A percentile compares a stretch with the other conserved stretches of the same genome.
phyloP scores from a whole-genome alignment of 2,113 vertebrate genomes.

The Aldabrachelys gigantea region DNA sequence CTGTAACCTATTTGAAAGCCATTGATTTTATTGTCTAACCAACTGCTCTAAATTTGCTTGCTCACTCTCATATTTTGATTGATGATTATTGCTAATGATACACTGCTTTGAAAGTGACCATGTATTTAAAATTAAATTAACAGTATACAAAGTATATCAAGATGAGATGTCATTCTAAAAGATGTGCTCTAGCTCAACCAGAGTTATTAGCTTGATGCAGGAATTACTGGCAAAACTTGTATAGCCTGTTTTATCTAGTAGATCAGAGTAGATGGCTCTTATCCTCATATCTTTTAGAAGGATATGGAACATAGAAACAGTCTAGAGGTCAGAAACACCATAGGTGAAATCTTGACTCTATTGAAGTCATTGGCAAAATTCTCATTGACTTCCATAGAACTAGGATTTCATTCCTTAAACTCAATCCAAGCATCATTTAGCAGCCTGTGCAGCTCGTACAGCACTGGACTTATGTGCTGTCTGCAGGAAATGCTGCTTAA shows the following conservation, averaged over 20 bases:
- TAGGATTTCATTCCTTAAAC: accelerated
- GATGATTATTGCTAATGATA: not conserved
- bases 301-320: not conserved
- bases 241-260: not conserved
- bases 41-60: not conserved
- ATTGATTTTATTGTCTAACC: not conserved
- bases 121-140: not conserved
- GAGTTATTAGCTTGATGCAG: not conserved
- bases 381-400: not conserved
- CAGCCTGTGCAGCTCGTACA: not conserved
- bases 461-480: not conserved
- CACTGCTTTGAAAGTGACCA: not conserved
- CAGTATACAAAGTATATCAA: not conserved
- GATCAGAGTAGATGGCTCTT: not conserved
- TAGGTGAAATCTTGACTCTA: not conserved
- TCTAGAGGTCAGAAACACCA: not conserved
- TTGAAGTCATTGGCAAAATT: not conserved
- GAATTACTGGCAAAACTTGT: not conserved
- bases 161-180: not conserved
- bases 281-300: not conserved
- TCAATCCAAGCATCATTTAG: accelerated
- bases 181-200: not conserved
- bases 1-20: not conserved
- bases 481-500: accelerated
- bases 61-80: not conserved